Base-by-base conservation (phyloP, 2,888 invertebrate species). In the Drosophila prolongata region DNA sequence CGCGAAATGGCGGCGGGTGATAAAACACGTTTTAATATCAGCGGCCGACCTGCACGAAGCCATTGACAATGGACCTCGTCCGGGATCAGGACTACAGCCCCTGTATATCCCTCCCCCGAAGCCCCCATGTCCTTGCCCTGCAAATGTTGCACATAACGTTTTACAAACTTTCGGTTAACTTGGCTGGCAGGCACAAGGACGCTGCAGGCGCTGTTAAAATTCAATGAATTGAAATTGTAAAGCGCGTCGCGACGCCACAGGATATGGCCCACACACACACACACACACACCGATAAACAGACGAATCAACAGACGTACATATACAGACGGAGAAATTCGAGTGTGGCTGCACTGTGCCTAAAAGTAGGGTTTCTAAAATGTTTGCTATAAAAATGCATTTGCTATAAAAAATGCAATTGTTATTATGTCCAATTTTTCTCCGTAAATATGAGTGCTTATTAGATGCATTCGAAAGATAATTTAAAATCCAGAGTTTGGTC, bases 221-320 rank as follows among this genome's bases (percentile, higher is more conserved):
- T 87, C 87, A 87, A 89, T 87, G 87, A 87, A 89, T 89, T 80
- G 89, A 87, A 87, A 87, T 89, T 84, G 87, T 87, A 79, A 81
- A 87, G 71, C 65, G 88, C 77, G 73, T 68, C 75, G 82, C 69
- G 72, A 47, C 66, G 76, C 74, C 52, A 70, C 78, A 71, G 77
- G 73, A 73, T 69, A 77, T 65, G 37, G 57, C 64, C 44, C 59
- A 58, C 68, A 53, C 53, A 56, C 35, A 69, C 53, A 38, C 42
- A 54, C 44, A 43, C 24, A 16, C 35, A 38, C 11, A 47, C 56
- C 66, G 49, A 58, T 56, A 50, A 56, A 42, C 62, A 52, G 27
- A n/a, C 43, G 43, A 38, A 43, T 54, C 65, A 66, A 66, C 35
- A 66, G 40, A 44, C 44, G 27, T 37, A 57, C 46, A 38, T 13